phyloP scores from a whole-genome alignment of 2,888 invertebrate species.

The Apodemia mormo region DNA sequence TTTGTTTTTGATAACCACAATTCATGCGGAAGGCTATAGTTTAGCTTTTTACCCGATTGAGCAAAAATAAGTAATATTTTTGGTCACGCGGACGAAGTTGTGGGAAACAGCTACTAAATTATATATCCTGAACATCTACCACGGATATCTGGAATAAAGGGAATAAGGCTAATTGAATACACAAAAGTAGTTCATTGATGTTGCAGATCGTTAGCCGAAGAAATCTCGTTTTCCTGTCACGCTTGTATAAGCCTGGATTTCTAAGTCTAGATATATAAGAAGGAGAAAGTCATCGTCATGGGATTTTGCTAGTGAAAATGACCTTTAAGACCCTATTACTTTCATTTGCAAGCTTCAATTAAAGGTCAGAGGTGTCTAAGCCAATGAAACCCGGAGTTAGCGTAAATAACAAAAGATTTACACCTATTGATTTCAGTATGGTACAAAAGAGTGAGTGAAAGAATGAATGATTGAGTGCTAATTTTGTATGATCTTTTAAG shows the following conservation, averaged over 20 bases:
- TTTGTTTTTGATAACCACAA: no score
- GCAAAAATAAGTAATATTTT: no score
- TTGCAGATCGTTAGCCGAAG: not conserved
- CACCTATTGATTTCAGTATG: not conserved
- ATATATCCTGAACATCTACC: no score
- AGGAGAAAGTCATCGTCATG: constrained; percentile 34
- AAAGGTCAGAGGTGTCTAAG: not conserved
- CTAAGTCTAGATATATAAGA: constrained; percentile 14
- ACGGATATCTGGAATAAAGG: not conserved
- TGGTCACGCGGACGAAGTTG: no score
- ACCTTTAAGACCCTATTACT: constrained; percentile 27
- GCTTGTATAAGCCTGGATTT: constrained; percentile 6
- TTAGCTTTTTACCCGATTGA: no score
- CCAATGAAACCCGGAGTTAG: not conserved
- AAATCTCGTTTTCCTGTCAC: constrained; percentile 6
- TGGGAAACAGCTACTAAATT: no score
- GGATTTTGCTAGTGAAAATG: constrained; percentile 33
- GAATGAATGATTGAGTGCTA: no score
- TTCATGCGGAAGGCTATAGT: no score
- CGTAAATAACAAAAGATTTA: not conserved
- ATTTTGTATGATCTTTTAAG: not conserved
- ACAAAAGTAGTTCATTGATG: not conserved
- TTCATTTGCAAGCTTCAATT: constrained; percentile 19
- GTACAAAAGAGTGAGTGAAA: no score
- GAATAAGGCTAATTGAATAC: not conserved